Evolutionary conservation across 2,888 invertebrate species (phyloP), one percentile per base, ranked within the genome.

Genomic region (Diachrysia chrysitis): DNA sequence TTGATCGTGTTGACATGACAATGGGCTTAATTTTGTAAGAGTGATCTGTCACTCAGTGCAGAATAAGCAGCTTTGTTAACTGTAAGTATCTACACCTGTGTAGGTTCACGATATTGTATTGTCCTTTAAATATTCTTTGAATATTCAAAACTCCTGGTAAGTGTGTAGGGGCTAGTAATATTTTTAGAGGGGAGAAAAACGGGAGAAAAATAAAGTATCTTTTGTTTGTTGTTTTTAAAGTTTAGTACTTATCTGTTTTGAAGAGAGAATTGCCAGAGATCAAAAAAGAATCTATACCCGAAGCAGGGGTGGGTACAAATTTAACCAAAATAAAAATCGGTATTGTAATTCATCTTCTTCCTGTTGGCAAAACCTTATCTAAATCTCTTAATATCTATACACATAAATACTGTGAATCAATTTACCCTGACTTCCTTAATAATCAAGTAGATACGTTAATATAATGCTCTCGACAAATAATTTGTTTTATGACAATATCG

Each of bases 1-100:
- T 2, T 12, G 48, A 21, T 51, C 21, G 12, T 21, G 19, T 48
- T 19, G 21, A 51, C 19, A 19, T 51, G 48, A 51, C 48, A 51
- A 51, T 51, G 9, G 48, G 12, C 19, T 19, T 51, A 51, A 51
- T 51, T 51, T 51, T 51, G 48, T 51, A 51, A 51, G 48, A 19
- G 48, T 51, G 48, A 51, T 42, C 48, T 17, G 48, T 21, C 48
- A 51, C 21, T 51, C 48, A 10, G 17, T 17, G 17, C 17, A 17
- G 19, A 51, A 51, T 51, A 51, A 51, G 21, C 19, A 12, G 48
- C 48, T 51, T 51, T 51, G 21, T 48, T 48, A 19, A 12, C 2
- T 48, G 19, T 17, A 48, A 48, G 9, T 48, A 7, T 6, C 0
- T 7, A 42, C 42, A 5, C 42, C n/a, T 32, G 7, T 42, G n/a